Base-by-base conservation (phyloP, 2,888 invertebrate genomes). In the Philhelius pedissequus region DNA sequence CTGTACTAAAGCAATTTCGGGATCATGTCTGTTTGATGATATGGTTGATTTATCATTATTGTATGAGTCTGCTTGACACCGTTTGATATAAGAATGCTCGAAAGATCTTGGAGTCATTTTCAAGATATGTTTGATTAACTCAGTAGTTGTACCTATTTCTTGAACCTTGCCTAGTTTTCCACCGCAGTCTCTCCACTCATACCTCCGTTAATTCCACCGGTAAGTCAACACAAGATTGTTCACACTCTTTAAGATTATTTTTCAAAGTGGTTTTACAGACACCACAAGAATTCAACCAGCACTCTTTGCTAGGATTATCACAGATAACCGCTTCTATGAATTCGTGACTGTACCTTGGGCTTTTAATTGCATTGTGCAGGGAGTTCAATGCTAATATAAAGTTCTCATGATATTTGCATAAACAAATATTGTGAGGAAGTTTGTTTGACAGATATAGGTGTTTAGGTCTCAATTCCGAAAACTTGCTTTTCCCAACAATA, bases 361-460 rank as follows among this genome's bases (percentile, higher is more conserved):
- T 68, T 68, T 68, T 35, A 68, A 68, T 54, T 27, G 40, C 54
- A 27, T 52, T 68, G n/a, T n/a, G n/a, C n/a, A n/a, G n/a, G n/a
- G n/a, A n/a, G n/a, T n/a, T n/a, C n/a, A n/a, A n/a, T n/a, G n/a
- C n/a, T n/a, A n/a, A n/a, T n/a, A n/a, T n/a, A n/a, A n/a, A n/a
- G n/a, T n/a, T n/a, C n/a, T n/a, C n/a, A n/a, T n/a, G n/a, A n/a
- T n/a, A n/a, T n/a, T n/a, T n/a, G n/a, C n/a, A n/a, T n/a, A n/a
- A n/a, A n/a, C n/a, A n/a, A n/a, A n/a, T n/a, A n/a, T n/a, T n/a
- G n/a, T n/a, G n/a, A n/a, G n/a, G n/a, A n/a, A n/a, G n/a, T n/a
- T n/a, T n/a, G n/a, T n/a, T n/a, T n/a, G n/a, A n/a, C n/a, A n/a
- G n/a, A n/a, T n/a, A n/a, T n/a, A n/a, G n/a, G n/a, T n/a, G n/a